A percentile compares a stretch with the other conserved stretches of the same genome.
Conservation (phyloP, 2,113 vertebrate genomes). For the Austrofundulus limnaeus region DNA sequence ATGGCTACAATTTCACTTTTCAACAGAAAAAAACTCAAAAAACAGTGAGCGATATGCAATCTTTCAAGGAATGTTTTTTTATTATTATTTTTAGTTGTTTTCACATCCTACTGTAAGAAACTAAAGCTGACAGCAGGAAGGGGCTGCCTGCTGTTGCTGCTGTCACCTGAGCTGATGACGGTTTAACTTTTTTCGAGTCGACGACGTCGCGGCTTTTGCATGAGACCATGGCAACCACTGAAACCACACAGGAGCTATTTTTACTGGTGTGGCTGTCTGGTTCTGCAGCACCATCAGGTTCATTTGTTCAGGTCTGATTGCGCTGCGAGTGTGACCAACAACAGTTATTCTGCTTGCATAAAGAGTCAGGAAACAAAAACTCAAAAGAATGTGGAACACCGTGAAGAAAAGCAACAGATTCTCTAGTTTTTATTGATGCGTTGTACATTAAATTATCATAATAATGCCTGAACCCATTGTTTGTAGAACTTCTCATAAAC, state of each 20-base stretch:
- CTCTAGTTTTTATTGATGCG: not conserved
- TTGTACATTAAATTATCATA: constrained; percentile 22
- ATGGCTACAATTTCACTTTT: no score
- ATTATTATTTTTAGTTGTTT: no score
- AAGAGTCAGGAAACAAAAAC: not conserved
- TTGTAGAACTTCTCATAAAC: constrained; percentile 27
- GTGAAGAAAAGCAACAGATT: constrained; percentile 1
- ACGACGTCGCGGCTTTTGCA: not conserved
- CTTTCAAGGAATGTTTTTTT: no score
- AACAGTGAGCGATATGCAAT: no score
- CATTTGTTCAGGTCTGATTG: constrained; percentile 36
- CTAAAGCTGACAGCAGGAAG: constrained; percentile 8
- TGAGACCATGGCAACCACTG: constrained; percentile 60
- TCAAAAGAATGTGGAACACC: not conserved
- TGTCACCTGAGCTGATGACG: constrained; percentile 29
- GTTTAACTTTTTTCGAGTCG: constrained; percentile 37
- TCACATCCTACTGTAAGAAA: no score
- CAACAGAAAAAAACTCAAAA: no score
- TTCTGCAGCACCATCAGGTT: constrained; percentile 17
- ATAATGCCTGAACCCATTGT: constrained; percentile 1
- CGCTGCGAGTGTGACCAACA: constrained; percentile 2
- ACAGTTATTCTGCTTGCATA: not conserved
- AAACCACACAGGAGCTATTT: constrained; percentile 51
- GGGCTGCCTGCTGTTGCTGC: constrained; percentile 16
- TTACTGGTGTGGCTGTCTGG: constrained; percentile 24